Base-by-base conservation (phyloP, 1,140 invertebrate species). In the Brachionus manjavacas region DNA sequence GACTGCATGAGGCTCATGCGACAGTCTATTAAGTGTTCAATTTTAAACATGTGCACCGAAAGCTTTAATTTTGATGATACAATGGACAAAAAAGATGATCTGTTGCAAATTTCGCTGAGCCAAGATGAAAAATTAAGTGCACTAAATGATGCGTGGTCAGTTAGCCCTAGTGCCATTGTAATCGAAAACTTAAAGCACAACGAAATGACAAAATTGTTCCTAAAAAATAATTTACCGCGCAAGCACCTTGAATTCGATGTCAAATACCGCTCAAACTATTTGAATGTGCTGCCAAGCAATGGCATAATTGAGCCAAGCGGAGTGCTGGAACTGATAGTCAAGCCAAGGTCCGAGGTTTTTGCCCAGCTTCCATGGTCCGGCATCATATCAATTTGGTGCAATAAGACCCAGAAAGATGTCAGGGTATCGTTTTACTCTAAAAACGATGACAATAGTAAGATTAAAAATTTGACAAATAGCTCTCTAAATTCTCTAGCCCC, bases 381-480 rank as follows among this genome's bases (percentile, higher is more conserved):
- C 23, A n/a, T 68, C 9, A 81, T 81, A 28, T 43, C 39, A 11
- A 81, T 81, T 35, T 81, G 49, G 49, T 81, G 55, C 41, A 81
- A 81, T 14, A 60, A 68, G n/a, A 81, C 41, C 25, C 52, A 68
- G 55, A 66, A 81, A 39, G 79, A 81, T 39, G 39, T 81, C 16
- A 14, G 64, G 3, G 25, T 68, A 20, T 16, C 49, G 9, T 64
- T 41, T 46, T 41, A 46, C 25, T 64, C 52, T n/a, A 46, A 66
- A 64, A 80, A 35, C 31, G 28, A 28, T 23, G 49, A 55, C 12
- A 39, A 28, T n/a, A n/a, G 76, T 64, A 64, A 64, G 16, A 28
- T 64, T 35, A 64, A 55, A 41, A 81, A 81, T 81, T 31, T 81
- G 52, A 64, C 79, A 43, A 60, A 81, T 76, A 76, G 72, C 16